phyloP scores from a whole-genome alignment of 2,888 invertebrate genomes.

The Polia nebulosa region DNA sequence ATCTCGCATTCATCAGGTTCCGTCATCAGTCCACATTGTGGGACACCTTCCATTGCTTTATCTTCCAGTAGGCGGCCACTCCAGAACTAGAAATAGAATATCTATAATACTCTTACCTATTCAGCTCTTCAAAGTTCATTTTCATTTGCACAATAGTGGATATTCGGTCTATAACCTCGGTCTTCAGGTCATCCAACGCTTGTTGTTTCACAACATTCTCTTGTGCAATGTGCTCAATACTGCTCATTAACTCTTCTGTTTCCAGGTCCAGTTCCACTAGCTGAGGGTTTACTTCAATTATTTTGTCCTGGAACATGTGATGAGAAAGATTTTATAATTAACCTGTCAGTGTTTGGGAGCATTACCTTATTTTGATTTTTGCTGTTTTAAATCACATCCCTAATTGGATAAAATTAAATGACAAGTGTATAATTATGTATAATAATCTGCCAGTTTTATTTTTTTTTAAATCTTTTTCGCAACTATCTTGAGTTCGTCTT shows the following conservation, averaged over 20 bases:
- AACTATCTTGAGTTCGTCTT: too few relatives aligned
- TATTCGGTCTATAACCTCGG: slow-evolving; percentile 92
- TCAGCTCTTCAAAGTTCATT: slow-evolving; percentile 93
- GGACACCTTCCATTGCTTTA: too few relatives aligned
- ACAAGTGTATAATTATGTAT: too few relatives aligned
- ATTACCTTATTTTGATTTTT: background rate
- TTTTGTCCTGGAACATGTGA: slow-evolving; percentile 90
- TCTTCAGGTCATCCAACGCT: slow-evolving; percentile 90
- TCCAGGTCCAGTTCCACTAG: slow-evolving; percentile 93
- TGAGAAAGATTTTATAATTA: background rate
- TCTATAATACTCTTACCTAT: slow-evolving; percentile 76
- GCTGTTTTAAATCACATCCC: background rate
- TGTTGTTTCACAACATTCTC: slow-evolving; percentile 93
- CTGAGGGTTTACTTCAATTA: slow-evolving; percentile 93
- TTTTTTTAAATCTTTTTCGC: too few relatives aligned
- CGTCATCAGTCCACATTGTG: too few relatives aligned
- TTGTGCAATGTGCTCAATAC: slow-evolving; percentile 92
- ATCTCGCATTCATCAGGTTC: too few relatives aligned
- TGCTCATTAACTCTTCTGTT: slow-evolving; percentile 93
- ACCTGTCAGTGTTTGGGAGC: background rate
- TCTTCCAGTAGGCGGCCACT: too few relatives aligned
- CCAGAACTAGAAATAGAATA: too few relatives aligned
- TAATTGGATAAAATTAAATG: too few relatives aligned
- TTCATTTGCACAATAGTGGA: slow-evolving; percentile 93
- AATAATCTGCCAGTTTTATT: too few relatives aligned